A percentile compares a stretch with the other conserved stretches of the same genome.
Conservation (phyloP, 2,888 invertebrate genomes). For the Junonia oenone region DNA sequence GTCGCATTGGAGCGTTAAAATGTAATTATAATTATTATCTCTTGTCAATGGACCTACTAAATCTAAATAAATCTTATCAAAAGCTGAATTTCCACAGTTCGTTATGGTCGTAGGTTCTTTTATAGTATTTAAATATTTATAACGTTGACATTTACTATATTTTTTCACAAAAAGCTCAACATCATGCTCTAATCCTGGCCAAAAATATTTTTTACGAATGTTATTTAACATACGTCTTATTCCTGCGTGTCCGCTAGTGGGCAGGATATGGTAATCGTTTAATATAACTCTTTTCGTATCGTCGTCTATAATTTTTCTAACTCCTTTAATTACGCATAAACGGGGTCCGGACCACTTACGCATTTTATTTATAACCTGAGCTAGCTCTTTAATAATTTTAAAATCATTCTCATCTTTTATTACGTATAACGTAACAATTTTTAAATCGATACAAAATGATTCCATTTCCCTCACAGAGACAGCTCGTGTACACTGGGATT, state of each 20-base stretch:
- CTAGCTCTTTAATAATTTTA: background rate
- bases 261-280: background rate
- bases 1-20: background rate
- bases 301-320: background rate
- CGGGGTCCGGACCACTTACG: background rate
- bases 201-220: background rate
- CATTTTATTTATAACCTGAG: background rate
- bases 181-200: background rate
- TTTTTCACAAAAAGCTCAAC: background rate
- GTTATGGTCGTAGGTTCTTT: background rate
- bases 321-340: background rate
- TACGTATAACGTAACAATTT: background rate
- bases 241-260: background rate
- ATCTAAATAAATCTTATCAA: constrained; percentile 3
- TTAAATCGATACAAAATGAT: background rate
- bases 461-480: background rate
- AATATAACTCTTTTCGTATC: background rate
- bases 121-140: background rate
- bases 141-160: background rate
- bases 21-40: background rate
- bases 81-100: constrained; percentile 3
- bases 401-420: background rate
- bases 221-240: background rate
- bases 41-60: background rate
- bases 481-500: background rate